Evolutionary conservation across 2,113 vertebrate species (phyloP).

Genomic region (Stigmatopora nigra): DNA sequence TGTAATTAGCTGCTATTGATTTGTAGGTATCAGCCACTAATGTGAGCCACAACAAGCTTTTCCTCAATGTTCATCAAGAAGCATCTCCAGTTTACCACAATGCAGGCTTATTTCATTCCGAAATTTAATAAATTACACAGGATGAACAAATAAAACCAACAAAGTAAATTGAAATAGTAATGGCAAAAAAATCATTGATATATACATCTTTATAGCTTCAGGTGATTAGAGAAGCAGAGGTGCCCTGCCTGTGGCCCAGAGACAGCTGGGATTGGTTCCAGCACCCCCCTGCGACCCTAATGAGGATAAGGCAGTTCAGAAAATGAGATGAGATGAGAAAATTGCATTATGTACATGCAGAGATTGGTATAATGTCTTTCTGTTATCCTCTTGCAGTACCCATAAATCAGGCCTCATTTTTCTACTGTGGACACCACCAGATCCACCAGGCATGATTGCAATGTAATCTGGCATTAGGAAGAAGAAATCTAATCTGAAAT

Average conservation of each 20-base stretch:
- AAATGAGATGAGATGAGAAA: slow-evolving; percentile 41
- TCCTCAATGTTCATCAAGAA: slow-evolving; percentile 58
- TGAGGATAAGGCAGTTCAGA: slow-evolving; percentile 12
- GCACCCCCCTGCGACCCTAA: no score
- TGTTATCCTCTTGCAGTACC: slow-evolving; percentile 43
- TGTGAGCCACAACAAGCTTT: slow-evolving; percentile 62
- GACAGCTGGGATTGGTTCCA: no score
- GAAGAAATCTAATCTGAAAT: slow-evolving; percentile 52
- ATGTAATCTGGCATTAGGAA: slow-evolving; percentile 50
- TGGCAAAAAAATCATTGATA: background rate
- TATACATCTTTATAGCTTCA: no score
- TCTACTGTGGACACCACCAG: slow-evolving; percentile 27
- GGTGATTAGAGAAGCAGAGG: no score
- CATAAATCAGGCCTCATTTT: slow-evolving; percentile 56
- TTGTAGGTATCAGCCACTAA: slow-evolving; percentile 65
- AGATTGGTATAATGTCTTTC: slow-evolving; percentile 28
- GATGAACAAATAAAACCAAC: background rate
- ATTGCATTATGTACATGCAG: slow-evolving; percentile 35
- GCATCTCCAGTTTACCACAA: slow-evolving; percentile 37
- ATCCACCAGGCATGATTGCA: slow-evolving; percentile 29
- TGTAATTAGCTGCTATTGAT: slow-evolving; percentile 76
- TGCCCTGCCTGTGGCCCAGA: no score
- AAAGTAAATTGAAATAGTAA: background rate
- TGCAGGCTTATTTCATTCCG: slow-evolving; percentile 45
- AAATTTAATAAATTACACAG: slow-evolving; percentile 53